phyloP scores from a whole-genome alignment of 2,113 vertebrate genomes.

The Grantiella picta region DNA sequence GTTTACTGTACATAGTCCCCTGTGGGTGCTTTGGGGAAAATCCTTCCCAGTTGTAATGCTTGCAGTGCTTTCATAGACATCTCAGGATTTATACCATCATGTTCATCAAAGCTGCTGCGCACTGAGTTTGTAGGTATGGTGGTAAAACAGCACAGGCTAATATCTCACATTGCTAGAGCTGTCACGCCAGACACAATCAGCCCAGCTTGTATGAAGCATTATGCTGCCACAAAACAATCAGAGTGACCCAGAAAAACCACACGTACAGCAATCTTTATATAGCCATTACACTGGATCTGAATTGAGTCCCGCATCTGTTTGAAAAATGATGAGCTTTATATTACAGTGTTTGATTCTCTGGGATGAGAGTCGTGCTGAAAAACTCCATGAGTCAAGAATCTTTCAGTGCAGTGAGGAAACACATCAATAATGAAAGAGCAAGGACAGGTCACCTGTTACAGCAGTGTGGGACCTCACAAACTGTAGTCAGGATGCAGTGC shows the following conservation, averaged over 20 bases:
- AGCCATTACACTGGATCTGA: not conserved
- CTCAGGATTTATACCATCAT: not conserved
- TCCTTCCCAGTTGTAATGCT: not conserved
- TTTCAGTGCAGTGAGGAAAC: not conserved
- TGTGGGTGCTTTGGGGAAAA: not conserved
- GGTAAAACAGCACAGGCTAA: not conserved
- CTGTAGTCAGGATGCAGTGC: not conserved
- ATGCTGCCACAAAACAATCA: not conserved
- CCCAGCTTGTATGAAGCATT: not conserved
- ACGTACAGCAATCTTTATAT: not conserved
- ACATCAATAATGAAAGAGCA: slow-evolving; percentile 16
- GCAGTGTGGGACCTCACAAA: not conserved
- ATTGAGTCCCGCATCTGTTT: not conserved
- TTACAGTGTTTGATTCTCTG: slow-evolving; percentile 19
- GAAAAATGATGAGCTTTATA: slow-evolving; percentile 23
- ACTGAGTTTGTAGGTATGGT: not conserved
- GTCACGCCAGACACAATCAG: not conserved
- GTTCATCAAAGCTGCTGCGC: not conserved
- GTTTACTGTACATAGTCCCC: not conserved
- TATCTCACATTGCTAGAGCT: not conserved
- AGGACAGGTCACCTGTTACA: not conserved
- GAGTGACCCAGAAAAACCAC: slow-evolving; percentile 9
- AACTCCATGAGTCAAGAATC: not conserved
- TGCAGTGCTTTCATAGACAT: not conserved
- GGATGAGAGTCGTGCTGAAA: slow-evolving; percentile 29